Evolutionary conservation across 2,797 vertebrate species (phyloP).

Genomic region (Anguilla megastoma): DNA sequence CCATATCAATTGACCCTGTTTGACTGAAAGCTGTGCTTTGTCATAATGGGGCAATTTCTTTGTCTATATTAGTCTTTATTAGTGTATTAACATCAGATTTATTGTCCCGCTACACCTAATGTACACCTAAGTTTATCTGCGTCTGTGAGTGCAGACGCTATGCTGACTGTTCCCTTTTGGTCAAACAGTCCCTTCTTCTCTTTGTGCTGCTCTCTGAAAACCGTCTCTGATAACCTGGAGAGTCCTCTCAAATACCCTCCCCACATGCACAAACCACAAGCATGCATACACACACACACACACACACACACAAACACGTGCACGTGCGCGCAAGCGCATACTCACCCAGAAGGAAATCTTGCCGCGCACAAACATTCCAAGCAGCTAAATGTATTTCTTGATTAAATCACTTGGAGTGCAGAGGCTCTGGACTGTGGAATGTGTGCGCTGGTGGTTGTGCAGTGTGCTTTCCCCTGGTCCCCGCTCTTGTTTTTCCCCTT

Average conservation of each 20-base stretch:
- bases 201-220: background rate
- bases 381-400: background rate
- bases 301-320: background rate
- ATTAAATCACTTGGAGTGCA: background rate
- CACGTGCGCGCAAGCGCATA: background rate
- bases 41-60: background rate
- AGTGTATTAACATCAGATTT: background rate
- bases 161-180: background rate
- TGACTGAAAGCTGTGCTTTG: background rate
- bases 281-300: background rate
- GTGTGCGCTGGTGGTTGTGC: background rate
- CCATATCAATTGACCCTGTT: background rate
- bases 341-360: background rate
- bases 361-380: background rate
- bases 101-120: background rate
- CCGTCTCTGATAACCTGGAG: background rate
- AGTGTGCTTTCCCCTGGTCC: background rate
- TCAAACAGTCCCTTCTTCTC: background rate
- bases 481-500: constrained; percentile 2
- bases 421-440: background rate
- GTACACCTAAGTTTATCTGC: background rate
- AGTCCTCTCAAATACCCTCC: background rate
- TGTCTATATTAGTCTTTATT: background rate
- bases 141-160: background rate
- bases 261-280: background rate